Conservation (phyloP, 2,113 vertebrate species). For the Corvus moneduloides region DNA sequence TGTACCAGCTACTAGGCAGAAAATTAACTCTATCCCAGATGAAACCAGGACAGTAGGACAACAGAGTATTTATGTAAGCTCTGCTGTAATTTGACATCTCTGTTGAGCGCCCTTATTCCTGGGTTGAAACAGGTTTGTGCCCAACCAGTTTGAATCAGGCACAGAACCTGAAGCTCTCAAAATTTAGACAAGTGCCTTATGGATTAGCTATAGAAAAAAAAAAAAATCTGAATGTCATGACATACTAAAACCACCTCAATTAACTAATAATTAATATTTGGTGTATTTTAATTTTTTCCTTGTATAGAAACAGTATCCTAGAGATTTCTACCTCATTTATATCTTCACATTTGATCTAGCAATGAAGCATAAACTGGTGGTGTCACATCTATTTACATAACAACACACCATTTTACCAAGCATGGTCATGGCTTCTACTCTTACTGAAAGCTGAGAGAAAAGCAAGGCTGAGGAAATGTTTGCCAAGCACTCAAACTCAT, state of each 20-base stretch:
- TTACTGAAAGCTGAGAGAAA: neutral
- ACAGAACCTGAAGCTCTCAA: neutral
- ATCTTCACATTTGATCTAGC: neutral
- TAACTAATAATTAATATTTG: neutral
- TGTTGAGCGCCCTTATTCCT: neutral
- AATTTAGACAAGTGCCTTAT: neutral
- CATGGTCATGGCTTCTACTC: neutral
- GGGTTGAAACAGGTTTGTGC: neutral
- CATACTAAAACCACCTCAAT: neutral
- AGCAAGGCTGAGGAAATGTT: neutral
- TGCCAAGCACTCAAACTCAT: neutral
- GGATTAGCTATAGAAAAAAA: neutral
- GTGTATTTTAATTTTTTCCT: neutral
- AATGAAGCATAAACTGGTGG: neutral
- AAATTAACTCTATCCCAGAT: neutral
- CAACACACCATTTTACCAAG: conserved; percentile 17
- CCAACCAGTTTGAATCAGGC: neutral
- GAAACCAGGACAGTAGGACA: neutral
- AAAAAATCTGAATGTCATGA: neutral
- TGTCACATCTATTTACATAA: conserved; percentile 30
- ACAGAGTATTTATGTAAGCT: neutral
- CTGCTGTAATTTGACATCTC: neutral
- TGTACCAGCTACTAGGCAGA: neutral
- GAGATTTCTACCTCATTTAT: neutral
- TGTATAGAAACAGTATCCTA: neutral